Conservation (phyloP, 2,797 vertebrate genomes). For the Cercopithecus petaurista region DNA sequence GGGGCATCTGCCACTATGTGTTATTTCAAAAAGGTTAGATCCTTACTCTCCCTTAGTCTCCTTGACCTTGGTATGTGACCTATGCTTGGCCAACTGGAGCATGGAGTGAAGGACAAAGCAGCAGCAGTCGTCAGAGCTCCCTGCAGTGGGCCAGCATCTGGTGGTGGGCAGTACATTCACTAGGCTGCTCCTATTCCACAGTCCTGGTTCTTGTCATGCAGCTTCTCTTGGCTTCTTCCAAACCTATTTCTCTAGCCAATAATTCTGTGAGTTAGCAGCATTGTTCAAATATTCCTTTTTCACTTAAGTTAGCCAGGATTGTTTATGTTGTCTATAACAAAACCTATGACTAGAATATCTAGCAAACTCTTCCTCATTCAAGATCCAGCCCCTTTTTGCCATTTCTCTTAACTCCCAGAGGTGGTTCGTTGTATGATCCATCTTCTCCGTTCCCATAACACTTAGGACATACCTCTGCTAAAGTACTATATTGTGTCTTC, state of each 20-base stretch:
- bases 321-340: slow-evolving; percentile 16
- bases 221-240: slow-evolving; percentile 11
- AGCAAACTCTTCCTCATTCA: background rate
- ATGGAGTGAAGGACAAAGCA: background rate
- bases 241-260: background rate
- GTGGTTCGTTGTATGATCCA: background rate
- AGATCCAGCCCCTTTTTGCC: background rate
- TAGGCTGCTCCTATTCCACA: background rate
- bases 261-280: slow-evolving; percentile 12
- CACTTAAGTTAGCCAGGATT: background rate
- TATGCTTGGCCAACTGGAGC: background rate
- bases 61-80: background rate
- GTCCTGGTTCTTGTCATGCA: background rate
- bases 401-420: background rate
- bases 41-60: background rate
- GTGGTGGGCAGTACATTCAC: background rate
- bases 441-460: background rate
- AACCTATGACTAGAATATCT: background rate
- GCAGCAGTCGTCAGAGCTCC: background rate
- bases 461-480: background rate
- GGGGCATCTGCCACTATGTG: background rate
- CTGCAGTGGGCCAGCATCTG: background rate
- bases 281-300: background rate
- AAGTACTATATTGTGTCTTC: background rate
- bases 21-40: background rate